phyloP scores from a whole-genome alignment of 2,888 invertebrate species.

The Callosobruchus maculatus region DNA sequence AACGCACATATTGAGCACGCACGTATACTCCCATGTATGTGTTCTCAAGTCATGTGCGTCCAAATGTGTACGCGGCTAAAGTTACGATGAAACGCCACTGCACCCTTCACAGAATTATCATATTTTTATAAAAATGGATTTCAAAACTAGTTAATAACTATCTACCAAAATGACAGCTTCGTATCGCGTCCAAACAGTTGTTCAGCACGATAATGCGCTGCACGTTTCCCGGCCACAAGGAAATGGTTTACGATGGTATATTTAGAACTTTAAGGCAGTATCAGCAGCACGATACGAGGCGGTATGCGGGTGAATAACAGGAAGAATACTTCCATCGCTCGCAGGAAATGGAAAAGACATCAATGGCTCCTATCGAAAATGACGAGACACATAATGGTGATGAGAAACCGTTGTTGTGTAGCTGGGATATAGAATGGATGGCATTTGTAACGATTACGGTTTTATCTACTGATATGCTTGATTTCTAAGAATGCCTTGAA shows the following conservation, averaged over 20 bases:
- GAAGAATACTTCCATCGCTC: not conserved
- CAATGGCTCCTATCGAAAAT: not conserved
- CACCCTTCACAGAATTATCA: not conserved
- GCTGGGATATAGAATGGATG: not conserved
- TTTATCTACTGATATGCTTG: not conserved
- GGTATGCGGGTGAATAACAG: not conserved
- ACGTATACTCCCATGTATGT: no score
- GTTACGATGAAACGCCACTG: no score
- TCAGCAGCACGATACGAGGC: not conserved
- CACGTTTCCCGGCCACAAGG: not conserved
- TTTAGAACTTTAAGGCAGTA: not conserved
- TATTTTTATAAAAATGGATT: not conserved
- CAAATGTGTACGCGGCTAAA: no score
- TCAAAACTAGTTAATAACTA: not conserved
- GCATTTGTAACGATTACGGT: not conserved
- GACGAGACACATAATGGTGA: not conserved
- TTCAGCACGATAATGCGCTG: not conserved
- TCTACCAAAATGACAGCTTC: not conserved
- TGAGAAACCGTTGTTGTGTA: not conserved
- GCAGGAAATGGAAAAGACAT: not conserved
- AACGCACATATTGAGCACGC: no score
- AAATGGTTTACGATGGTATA: not conserved
- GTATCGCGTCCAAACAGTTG: not conserved
- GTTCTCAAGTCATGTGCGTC: no score
- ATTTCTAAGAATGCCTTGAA: no score